phyloP scores from a whole-genome alignment of 2,797 vertebrate genomes.

The Schizopygopsis malacanthus region DNA sequence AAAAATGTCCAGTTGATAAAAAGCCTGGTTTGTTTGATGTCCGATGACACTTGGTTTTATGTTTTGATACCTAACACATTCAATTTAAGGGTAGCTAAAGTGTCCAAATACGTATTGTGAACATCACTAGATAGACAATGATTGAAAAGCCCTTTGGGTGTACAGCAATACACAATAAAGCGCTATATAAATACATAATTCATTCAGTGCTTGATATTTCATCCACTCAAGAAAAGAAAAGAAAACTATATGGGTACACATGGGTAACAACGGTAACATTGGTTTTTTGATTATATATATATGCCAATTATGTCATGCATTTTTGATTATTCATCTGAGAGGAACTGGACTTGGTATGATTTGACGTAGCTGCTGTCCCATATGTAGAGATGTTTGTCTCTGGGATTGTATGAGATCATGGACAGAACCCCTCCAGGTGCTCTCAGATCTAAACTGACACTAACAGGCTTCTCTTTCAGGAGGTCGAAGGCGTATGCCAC shows the following conservation, averaged over 20 bases:
- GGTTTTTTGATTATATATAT: background rate
- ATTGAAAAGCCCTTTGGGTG: too few relatives aligned
- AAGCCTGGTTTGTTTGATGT: background rate
- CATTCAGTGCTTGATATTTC: background rate
- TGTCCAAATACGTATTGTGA: background rate
- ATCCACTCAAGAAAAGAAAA: constrained; percentile 6
- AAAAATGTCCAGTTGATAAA: background rate
- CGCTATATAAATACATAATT: too few relatives aligned
- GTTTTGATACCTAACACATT: background rate
- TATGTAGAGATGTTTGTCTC: constrained; percentile 85
- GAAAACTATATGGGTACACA: background rate
- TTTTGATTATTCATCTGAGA: constrained; percentile 73
- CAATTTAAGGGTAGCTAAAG: background rate
- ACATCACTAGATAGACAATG: background rate
- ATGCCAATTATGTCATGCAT: background rate
- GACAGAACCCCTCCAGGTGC: constrained; percentile 85
- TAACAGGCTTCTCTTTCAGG: constrained; percentile 83
- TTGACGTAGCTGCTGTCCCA: constrained; percentile 90
- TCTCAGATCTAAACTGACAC: constrained; percentile 86
- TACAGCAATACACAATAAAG: too few relatives aligned
- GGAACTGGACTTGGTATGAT: constrained; percentile 85
- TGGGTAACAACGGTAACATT: background rate
- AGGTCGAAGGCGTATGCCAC: constrained; percentile 92
- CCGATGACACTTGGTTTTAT: background rate
- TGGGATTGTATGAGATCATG: constrained; percentile 92